Evolutionary conservation across 2,888 invertebrate species (phyloP).

Genomic region (Dasysyrphus tricinctus): DNA sequence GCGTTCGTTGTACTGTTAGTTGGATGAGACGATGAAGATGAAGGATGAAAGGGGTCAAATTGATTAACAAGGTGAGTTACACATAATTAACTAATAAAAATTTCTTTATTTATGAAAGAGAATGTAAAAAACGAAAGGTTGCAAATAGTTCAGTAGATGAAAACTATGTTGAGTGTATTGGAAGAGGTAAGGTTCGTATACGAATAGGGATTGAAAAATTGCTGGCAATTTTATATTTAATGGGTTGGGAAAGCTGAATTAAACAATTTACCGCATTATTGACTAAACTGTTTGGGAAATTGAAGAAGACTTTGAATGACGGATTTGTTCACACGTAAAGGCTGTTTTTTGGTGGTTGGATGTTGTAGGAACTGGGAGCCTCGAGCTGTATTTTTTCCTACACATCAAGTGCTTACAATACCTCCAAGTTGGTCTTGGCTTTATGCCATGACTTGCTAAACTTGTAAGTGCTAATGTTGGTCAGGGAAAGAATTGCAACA

Average conservation of each 20-base stretch:
- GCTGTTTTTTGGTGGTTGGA: too few relatives aligned
- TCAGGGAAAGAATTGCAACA: too few relatives aligned
- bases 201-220: neutral
- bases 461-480: too few relatives aligned
- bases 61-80: slow-evolving; percentile 70
- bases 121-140: slow-evolving; percentile 8
- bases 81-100: slow-evolving; percentile 67
- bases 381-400: too few relatives aligned
- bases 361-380: too few relatives aligned
- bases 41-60: slow-evolving; percentile 56
- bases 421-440: too few relatives aligned
- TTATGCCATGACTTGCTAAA: too few relatives aligned
- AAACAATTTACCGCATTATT: neutral
- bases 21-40: neutral
- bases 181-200: too few relatives aligned
- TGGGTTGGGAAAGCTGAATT: neutral
- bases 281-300: neutral
- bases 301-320: neutral
- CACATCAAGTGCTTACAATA: too few relatives aligned
- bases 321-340: too few relatives aligned
- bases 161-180: neutral
- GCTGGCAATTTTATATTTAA: neutral
- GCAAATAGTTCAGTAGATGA: neutral
- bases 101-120: slow-evolving; percentile 3
- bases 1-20: neutral